phyloP scores from a whole-genome alignment of 2,888 invertebrate species.

The Zaprionus lineosus region DNA sequence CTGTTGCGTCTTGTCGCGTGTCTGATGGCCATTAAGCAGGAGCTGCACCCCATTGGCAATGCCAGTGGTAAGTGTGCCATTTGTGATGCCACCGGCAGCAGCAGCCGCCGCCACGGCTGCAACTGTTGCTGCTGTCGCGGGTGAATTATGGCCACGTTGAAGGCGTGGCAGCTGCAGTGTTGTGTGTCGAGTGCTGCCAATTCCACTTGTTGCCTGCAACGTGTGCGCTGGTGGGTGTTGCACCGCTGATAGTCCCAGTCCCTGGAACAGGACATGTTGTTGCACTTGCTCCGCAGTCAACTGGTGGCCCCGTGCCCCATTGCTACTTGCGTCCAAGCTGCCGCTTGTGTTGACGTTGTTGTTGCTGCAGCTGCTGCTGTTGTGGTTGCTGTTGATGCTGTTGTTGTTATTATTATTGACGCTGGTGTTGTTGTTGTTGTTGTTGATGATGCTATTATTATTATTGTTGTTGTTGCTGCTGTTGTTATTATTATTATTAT shows the following conservation, averaged over 20 bases:
- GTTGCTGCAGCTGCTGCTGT: slow-evolving; percentile 5
- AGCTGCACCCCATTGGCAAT: slow-evolving; percentile 37
- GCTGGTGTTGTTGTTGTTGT: slow-evolving; percentile 10
- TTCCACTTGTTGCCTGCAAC: slow-evolving; percentile 44
- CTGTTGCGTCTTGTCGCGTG: slow-evolving; percentile 33
- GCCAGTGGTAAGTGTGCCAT: neutral
- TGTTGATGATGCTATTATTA: slow-evolving; percentile 26
- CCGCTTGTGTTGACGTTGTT: slow-evolving; percentile 15
- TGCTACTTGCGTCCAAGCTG: slow-evolving; percentile 22
- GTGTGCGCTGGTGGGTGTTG: slow-evolving; percentile 57
- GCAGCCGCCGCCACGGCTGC: neutral
- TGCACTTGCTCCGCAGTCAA: slow-evolving; percentile 71
- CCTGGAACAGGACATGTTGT: slow-evolving; percentile 74
- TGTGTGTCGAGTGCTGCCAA: slow-evolving; percentile 35
- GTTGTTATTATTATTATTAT: slow-evolving; percentile 17
- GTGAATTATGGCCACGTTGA: slow-evolving; percentile 52
- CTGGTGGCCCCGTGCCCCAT: slow-evolving; percentile 13
- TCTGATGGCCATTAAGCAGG: slow-evolving; percentile 53
- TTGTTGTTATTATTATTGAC: slow-evolving; percentile 13
- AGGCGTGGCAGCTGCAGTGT: slow-evolving; percentile 60
- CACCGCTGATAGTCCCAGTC: slow-evolving; percentile 76
- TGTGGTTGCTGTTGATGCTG: slow-evolving; percentile 13
- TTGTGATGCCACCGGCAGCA: neutral
- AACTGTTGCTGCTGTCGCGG: slow-evolving; percentile 29
- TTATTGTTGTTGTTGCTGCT: slow-evolving; percentile 24